Evolutionary conservation across 2,888 invertebrate genomes (phyloP), one percentile per base, ranked within the genome.

Genomic region (Ramazzottius varieornatus): DNA sequence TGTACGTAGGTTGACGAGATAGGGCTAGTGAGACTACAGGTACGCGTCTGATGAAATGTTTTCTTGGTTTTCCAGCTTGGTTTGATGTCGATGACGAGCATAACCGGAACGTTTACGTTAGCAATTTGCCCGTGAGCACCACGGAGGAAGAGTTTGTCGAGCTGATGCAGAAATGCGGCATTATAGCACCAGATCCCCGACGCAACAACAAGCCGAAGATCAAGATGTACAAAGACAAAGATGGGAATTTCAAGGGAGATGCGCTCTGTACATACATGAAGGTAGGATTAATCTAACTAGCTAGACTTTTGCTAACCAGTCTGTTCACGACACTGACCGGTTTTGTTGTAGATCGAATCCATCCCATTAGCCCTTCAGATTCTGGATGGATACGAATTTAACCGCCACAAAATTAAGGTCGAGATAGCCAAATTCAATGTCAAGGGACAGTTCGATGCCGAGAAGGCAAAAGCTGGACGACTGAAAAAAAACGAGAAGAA

Each of bases 41-140:
- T n/a, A n/a, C n/a, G n/a, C n/a, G n/a, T n/a, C n/a, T n/a, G n/a
- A n/a, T n/a, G n/a, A n/a, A n/a, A n/a, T n/a, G n/a, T n/a, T n/a
- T 40, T 8, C 8, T 29, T 67, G n/a, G 13, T 32, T 4, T 67
- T 69, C n/a, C 69, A 75, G 85, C 84, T 67, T 99, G 98, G 98
- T 94, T 98, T 78, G 86, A 98, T 68, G 79, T 89, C 33, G 83
- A 88, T 68, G 86, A 90, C 67, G 82, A 83, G 32, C 83, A 85
- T 71, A 94, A 91, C 74, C 92, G 91, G 1, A 92, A 91, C 76
- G 91, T 98, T 0, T 99, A 99, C 78, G 91, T 98, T 1, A 85
- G 86, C 32, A 88, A 90, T 73, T 80, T 98, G 69, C 96, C 98
- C 0, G 73, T 81, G 66, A 88, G 92, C 71, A 83, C 89, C 66